Evolutionary conservation across 2,888 invertebrate genomes (phyloP).

Genomic region (Drosophila vallismaia): DNA sequence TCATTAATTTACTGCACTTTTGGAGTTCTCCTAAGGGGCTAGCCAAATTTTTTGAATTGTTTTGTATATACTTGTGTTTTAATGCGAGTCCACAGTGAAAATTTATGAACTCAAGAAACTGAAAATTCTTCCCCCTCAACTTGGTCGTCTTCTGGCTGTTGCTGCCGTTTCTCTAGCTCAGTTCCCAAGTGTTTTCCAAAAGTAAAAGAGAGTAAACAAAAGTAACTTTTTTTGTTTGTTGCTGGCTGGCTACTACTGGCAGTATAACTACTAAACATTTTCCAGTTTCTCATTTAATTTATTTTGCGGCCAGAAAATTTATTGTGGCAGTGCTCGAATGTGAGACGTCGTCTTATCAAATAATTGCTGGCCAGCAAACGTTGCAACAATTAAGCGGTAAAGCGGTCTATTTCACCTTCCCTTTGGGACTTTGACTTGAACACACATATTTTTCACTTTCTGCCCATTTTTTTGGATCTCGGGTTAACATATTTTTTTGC

Average conservation of each 20-base stretch:
- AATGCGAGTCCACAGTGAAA: slow-evolving; percentile 47
- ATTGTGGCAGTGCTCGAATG: slow-evolving; percentile 65
- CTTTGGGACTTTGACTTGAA: slow-evolving; percentile 34
- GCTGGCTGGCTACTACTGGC: slow-evolving; percentile 14
- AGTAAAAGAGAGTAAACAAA: slow-evolving; percentile 3
- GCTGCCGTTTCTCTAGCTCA: not conserved
- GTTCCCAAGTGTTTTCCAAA: slow-evolving; percentile 34
- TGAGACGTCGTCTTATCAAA: slow-evolving; percentile 82
- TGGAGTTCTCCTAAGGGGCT: slow-evolving; percentile 33
- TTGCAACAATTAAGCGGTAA: slow-evolving; percentile 82
- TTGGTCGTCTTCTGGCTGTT: slow-evolving; percentile 22
- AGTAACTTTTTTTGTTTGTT: slow-evolving; percentile 22
- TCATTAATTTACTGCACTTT: slow-evolving; percentile 76
- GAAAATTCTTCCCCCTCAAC: slow-evolving; percentile 51
- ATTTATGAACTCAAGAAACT: slow-evolving; percentile 74
- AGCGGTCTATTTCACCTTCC: slow-evolving; percentile 56
- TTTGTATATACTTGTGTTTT: slow-evolving; percentile 54
- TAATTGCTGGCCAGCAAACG: slow-evolving; percentile 82
- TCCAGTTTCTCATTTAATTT: slow-evolving; percentile 69
- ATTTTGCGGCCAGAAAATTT: slow-evolving; percentile 73
- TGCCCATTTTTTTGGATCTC: slow-evolving; percentile 2
- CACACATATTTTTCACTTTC: not conserved
- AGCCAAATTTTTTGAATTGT: slow-evolving; percentile 72
- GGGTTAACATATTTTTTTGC: slow-evolving; percentile 11
- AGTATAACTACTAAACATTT: slow-evolving; percentile 53